A percentile compares a stretch with the other conserved stretches of the same genome.
phyloP scores from a whole-genome alignment of 2,888 invertebrate genomes.

The Idaea aversata region DNA sequence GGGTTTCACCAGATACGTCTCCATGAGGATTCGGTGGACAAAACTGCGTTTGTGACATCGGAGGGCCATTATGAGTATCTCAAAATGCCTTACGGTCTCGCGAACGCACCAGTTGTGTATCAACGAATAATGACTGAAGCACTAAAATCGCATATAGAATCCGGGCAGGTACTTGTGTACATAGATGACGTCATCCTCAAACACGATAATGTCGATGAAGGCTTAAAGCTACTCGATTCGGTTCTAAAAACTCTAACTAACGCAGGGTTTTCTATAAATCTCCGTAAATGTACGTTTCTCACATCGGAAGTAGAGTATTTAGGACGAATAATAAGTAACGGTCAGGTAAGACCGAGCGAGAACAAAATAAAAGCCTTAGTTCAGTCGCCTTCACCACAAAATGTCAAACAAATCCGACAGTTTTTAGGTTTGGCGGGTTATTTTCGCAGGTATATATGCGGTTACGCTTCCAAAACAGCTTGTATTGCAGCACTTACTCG shows the following conservation, averaged over 20 bases:
- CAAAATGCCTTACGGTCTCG: background rate
- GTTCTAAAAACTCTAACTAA: background rate
- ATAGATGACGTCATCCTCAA: constrained; percentile 5
- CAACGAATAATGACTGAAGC: constrained; percentile 18
- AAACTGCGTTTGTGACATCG: constrained; percentile 8
- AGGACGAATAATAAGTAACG: background rate
- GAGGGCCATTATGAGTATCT: constrained; percentile 19
- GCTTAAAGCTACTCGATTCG: background rate
- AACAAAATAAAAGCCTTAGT: background rate
- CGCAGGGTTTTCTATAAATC: background rate
- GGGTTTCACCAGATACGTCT: no score
- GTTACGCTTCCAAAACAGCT: constrained; percentile 2
- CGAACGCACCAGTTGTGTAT: constrained; percentile 25
- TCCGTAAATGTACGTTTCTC: background rate
- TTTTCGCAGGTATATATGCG: background rate
- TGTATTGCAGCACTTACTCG: constrained; percentile 12
- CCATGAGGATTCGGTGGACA: constrained; percentile 2
- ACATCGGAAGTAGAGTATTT: constrained; percentile 1
- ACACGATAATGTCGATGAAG: background rate
- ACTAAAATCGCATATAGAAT: background rate
- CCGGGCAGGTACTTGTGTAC: constrained; percentile 16
- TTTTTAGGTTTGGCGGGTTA: constrained; percentile 4
- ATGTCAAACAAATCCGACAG: background rate
- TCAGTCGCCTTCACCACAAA: background rate
- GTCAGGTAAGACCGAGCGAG: constrained; percentile 4